phyloP scores from a whole-genome alignment of 2,797 vertebrate species.

The Halcyon smyrnensis region DNA sequence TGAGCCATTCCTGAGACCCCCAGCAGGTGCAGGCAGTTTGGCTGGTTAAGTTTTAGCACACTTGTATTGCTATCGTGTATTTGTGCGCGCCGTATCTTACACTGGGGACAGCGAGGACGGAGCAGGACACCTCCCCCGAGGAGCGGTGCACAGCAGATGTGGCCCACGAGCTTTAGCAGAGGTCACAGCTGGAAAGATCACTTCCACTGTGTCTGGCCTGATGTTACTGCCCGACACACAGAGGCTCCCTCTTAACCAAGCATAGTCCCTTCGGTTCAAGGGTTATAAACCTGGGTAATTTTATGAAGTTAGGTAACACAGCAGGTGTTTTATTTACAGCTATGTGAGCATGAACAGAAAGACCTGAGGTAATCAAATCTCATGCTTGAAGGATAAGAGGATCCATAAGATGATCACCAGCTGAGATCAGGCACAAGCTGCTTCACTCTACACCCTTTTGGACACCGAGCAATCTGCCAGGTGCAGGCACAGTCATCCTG shows the following conservation, averaged over 20 bases:
- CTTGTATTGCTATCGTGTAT: not conserved
- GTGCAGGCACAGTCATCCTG: not conserved
- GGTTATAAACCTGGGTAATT: constrained; percentile 45
- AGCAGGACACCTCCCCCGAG: not conserved
- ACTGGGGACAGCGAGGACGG: not conserved
- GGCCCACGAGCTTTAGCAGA: not conserved
- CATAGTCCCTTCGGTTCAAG: not conserved
- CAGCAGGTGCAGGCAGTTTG: not conserved
- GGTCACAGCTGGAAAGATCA: not conserved
- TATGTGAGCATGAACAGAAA: constrained; percentile 53
- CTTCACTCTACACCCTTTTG: not conserved
- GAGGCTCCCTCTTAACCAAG: not conserved
- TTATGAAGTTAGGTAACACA: constrained; percentile 54
- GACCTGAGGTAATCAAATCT: constrained; percentile 66
- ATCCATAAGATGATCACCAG: constrained; percentile 1
- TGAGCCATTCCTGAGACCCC: not conserved
- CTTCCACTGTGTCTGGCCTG: not conserved
- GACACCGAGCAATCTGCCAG: not conserved
- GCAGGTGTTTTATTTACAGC: constrained; percentile 60
- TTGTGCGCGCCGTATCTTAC: not conserved
- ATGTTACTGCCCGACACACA: not conserved
- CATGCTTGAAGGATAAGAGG: constrained; percentile 52
- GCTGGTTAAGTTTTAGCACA: not conserved
- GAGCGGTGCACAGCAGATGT: not conserved
- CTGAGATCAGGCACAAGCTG: not conserved